These are phyloP conservation scores for Apodemia zela DNA, from an alignment of 2,888 invertebrate genomes.

Conservation along the genomic window DNA sequence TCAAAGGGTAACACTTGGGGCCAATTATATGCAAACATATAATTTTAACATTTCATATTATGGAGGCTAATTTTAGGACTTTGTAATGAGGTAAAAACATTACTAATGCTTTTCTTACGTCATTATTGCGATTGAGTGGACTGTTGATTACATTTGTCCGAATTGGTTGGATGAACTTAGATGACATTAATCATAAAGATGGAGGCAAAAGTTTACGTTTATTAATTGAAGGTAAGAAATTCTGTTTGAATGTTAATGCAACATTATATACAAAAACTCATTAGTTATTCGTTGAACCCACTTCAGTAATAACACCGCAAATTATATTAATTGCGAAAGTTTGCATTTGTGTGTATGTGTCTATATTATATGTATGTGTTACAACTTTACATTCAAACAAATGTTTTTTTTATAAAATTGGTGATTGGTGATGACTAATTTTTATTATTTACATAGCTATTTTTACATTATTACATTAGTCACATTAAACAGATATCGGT, in stretches of 20 bases:
- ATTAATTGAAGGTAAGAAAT: neutral
- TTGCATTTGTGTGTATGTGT: too few species aligned
- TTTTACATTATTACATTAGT: too few species aligned
- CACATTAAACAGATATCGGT: too few species aligned
- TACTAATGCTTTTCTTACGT: conserved; percentile 14
- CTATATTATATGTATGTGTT: too few species aligned
- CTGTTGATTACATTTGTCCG: conserved; percentile 11
- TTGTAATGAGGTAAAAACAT: conserved; percentile 23
- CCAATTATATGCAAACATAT: conserved; percentile 44
- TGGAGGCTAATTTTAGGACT: conserved; percentile 30
- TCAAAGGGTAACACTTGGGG: conserved; percentile 44
- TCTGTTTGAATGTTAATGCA: neutral
- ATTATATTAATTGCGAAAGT: too few species aligned
- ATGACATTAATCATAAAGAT: conserved; percentile 9
- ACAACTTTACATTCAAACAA: too few species aligned
- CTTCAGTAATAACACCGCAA: too few species aligned
- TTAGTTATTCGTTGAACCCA: too few species aligned
- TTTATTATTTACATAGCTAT: too few species aligned
- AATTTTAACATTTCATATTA: conserved; percentile 49
- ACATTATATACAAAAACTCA: too few species aligned
- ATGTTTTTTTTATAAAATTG: too few species aligned
- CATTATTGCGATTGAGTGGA: conserved; percentile 13
- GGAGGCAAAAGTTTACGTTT: neutral
- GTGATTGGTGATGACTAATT: too few species aligned
- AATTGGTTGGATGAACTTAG: conserved; percentile 6